Base-by-base conservation (phyloP, 2,113 vertebrate species). In the Cricetomys ansorgei region DNA sequence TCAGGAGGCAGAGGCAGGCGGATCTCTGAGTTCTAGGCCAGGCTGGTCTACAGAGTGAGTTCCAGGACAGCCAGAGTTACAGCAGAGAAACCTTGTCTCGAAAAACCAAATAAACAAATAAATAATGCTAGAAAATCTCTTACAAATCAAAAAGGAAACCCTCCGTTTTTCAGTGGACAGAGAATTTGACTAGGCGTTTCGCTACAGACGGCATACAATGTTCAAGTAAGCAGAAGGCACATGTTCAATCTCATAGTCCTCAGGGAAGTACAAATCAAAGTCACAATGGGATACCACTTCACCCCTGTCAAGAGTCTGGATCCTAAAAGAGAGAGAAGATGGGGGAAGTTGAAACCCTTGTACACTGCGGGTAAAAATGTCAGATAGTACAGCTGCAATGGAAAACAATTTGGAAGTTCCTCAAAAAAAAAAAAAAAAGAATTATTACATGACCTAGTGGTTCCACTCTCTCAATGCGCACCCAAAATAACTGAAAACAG, bases 211-310 rank as follows among this genome's bases (percentile, higher is more conserved):
- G n/a, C n/a, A n/a, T 15, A 27, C 13, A 94, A 50, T 80, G 29
- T 84, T 10, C 34, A 81, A 76, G 89, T 16, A 81, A 80, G 59
- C 7, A 94, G 27, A 70, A 69, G 7, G 81, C 95, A 84, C 43
- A 69, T 79, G 29, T 11, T 77, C 67, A 59, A 50, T 75, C 88
- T 83, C 70, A 89, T 69, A n/a, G n/a, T 85, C 81, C 83, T 72
- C 90, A 92, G 45, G n/a, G 37, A 96, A 94, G 73, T 73, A 45
- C 27, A 95, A 94, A 94, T 84, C 75, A 94, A 95, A 96, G 91
- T 92, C 84, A 93, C 64, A 95, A 65, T 73, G 65, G 95, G 23
- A 94, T 76, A 70, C n/a, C 15, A 77, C n/a, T 87, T 79, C 72
- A 80, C 5, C 86, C 34, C 12, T 43, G 50, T 40, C 31, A 95